Base-by-base conservation (phyloP, 2,888 invertebrate genomes). In the Agriopis aurantiaria region DNA sequence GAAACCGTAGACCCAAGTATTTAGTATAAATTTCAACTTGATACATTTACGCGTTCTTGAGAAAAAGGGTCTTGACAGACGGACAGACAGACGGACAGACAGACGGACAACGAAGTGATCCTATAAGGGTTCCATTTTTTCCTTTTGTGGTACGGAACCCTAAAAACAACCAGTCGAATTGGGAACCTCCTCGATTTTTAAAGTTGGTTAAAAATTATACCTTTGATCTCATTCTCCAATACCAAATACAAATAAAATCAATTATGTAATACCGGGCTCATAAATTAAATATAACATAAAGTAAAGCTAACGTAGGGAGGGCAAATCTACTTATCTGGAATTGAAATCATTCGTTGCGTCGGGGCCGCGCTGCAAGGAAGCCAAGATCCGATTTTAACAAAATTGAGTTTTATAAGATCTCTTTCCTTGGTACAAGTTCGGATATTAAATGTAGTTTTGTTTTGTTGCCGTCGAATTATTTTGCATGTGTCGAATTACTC, bases 331-430 rank as follows among this genome's bases (percentile, higher is more conserved):
- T 89, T 89, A 90, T 87, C 88, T 88, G 76, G 87, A 89, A 89
- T 90, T 89, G 89, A 84, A 89, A 90, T 90, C 90, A 86, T 86
- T 86, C 85, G 81, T 81, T 84, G 83, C 82, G 82, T 82, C 77
- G 82, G 82, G 80, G 81, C 71, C 55, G 70, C 78, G 79, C 78
- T 84, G 86, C 83, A 85, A 79, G 82, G 83, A 81, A 77, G 80
- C 81, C 77, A 75, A 79, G 84, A 89, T 89, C 88, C 81, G 87
- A 89, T 89, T 86, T 88, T 86, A 86, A 87, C 84, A 85, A 88
- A 88, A 90, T 89, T 88, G 87, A 87, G 85, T 88, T 89, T 87
- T 85, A 86, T 87, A 86, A 85, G 85, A 87, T 83, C 82, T 84
- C 83, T 55, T 55, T 57, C 40, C 61, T 52, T 56, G 60, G 48